A percentile compares a stretch with the other conserved stretches of the same genome.
These are phyloP conservation scores for Amazonetta brasiliensis DNA, from an alignment of 2,797 vertebrate genomes.

Conservation along the genomic window DNA sequence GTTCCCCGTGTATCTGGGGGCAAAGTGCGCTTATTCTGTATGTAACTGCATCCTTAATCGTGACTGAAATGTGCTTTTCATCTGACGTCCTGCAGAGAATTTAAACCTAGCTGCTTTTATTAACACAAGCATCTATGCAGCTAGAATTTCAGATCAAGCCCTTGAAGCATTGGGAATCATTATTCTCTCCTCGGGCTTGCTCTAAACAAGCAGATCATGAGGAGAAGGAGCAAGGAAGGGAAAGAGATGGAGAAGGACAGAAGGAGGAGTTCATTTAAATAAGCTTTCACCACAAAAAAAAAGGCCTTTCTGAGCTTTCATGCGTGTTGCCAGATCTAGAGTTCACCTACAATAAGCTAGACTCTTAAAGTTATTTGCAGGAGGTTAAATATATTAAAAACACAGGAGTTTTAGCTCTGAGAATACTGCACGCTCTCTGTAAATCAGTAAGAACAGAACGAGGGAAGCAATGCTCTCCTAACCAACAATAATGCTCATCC, in stretches of 20 bases:
- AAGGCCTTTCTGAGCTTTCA: neutral
- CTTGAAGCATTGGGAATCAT: neutral
- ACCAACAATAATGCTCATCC: neutral
- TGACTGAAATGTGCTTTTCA: conserved; percentile 21
- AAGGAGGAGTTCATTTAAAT: neutral
- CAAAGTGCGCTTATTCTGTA: neutral
- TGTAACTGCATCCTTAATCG: neutral
- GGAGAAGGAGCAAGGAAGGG: neutral
- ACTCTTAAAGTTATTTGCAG: neutral
- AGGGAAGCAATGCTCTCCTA: neutral
- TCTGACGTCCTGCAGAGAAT: neutral
- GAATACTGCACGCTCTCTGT: neutral
- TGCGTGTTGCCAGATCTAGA: neutral
- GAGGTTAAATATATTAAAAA: neutral
- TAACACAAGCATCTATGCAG: neutral
- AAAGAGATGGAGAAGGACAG: neutral
- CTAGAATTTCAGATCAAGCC: conserved; percentile 37
- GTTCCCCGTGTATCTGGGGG: neutral
- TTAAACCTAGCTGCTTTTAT: neutral
- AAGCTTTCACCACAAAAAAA: neutral
- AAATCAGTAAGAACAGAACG: neutral
- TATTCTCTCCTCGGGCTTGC: neutral
- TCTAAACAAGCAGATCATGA: neutral
- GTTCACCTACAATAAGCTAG: neutral
- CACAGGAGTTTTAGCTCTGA: neutral